Conservation (phyloP, 2,888 invertebrate genomes). For the Eulithis prunata region DNA sequence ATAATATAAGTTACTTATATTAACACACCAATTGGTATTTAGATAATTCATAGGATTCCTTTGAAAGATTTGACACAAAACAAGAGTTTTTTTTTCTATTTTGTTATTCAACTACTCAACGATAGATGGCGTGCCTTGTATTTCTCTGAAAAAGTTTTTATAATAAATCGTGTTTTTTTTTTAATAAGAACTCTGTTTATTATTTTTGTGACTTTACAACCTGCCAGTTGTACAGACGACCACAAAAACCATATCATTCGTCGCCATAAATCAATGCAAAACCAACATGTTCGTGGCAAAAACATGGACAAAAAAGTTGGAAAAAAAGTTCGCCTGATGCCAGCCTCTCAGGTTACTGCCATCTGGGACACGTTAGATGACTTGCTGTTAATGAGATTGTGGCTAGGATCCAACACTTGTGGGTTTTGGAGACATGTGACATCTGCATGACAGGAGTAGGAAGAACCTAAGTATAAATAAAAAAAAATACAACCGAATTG, state of each 20-base stretch:
- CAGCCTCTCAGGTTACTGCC: constrained; percentile 38
- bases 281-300: constrained; percentile 41
- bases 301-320: constrained; percentile 33
- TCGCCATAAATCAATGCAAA: constrained; percentile 43
- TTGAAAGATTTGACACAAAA: neutral
- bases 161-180: neutral
- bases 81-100: neutral
- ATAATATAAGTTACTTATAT: too few species aligned
- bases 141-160: neutral
- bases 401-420: constrained; percentile 6
- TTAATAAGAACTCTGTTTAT: constrained; percentile 8
- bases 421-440: constrained; percentile 2
- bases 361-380: constrained; percentile 37
- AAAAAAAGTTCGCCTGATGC: constrained; percentile 44
- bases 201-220: constrained; percentile 3
- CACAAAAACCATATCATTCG: constrained; percentile 41
- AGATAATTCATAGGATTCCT: too few species aligned
- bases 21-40: too few species aligned
- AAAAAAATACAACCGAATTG: too few species aligned
- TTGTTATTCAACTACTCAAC: constrained; percentile 20
- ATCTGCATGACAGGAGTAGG: constrained; percentile 1
- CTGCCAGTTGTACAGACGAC: constrained; percentile 23
- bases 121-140: constrained; percentile 31
- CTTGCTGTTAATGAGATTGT: constrained; percentile 18
- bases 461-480: too few species aligned